Evolutionary conservation across 2,797 vertebrate genomes (phyloP), one percentile per base, ranked within the genome.

Genomic region (Notolepis coatsorum): DNA sequence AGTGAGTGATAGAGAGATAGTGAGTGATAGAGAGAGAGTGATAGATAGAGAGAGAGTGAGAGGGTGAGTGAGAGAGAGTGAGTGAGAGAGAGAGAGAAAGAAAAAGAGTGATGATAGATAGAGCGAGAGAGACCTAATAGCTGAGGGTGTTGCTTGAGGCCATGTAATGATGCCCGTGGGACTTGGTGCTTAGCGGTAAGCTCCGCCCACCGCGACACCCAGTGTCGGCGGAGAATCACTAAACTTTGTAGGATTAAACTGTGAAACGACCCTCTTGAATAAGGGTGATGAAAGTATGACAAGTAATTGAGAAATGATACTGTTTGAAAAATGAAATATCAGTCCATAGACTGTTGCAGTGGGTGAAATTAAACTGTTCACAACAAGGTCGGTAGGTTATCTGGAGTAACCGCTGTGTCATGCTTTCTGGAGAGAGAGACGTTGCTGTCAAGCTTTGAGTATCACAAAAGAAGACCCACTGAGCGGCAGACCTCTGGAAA

Each of bases 191-290:
- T 88, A 88, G 81, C 84, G 68, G 71, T 82, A 79, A 68, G 79
- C 81, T 65, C 77, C 78, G 75, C 79, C 85, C 77, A 73, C 81
- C n/a, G n/a, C n/a, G n/a, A 83, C 79, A 82, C 84, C 66, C 56
- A 75, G 64, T 48, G 73, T 61, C 84, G 64, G 59, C 47, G 39
- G 80, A 83, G 87, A 84, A 71, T 73, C n/a, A 77, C 48, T 68
- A 79, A 80, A 73, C 80, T 69, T 68, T 68, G 65, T 81, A 68
- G 67, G 62, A 56, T 86, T 87, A 82, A 66, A 75, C 71, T 18
- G 61, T 84, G 65, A 79, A 71, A 78, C 74, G 64, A 20, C 21
- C 48, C 65, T 77, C 71, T 74, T 71, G 41, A 63, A 48, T 71
- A 62, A 65, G 61, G 15, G 52, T 74, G 67, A 82, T 77, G 59